Conservation (phyloP, 2,797 vertebrate species). For the Acanthornis magna region DNA sequence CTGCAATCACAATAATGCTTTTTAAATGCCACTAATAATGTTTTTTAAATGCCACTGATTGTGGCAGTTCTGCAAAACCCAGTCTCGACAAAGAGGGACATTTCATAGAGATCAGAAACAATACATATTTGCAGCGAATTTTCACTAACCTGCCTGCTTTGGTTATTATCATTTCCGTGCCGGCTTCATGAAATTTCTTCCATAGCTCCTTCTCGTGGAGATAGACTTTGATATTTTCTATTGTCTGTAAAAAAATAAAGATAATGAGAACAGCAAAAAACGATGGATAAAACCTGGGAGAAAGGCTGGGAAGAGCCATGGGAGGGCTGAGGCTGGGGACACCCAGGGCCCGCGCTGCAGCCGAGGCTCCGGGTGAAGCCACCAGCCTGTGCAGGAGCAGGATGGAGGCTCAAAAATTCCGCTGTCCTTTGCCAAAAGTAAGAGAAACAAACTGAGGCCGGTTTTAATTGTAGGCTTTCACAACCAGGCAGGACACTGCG, state of each 20-base stretch:
- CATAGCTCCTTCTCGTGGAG: slow-evolving; percentile 96
- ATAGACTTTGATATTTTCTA: slow-evolving; percentile 96
- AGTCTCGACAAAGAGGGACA: not conserved
- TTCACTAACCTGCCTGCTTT: slow-evolving; percentile 93
- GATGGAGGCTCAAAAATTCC: slow-evolving; percentile 13
- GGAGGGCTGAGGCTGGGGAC: not conserved
- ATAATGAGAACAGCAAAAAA: not conserved
- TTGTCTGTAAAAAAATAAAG: slow-evolving; percentile 77
- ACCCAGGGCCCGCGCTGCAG: not conserved
- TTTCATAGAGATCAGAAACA: not conserved
- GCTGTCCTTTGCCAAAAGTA: not conserved
- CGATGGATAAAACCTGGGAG: not conserved
- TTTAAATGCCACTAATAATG: not conserved
- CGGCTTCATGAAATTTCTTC: slow-evolving; percentile 97
- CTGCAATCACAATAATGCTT: not conserved
- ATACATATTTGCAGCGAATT: not conserved
- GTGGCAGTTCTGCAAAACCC: not conserved
- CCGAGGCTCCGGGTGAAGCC: not conserved
- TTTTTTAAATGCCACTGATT: not conserved
- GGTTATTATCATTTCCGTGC: slow-evolving; percentile 99
- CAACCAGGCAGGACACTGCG: not conserved
- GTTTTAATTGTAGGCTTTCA: not conserved
- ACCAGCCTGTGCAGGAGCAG: not conserved
- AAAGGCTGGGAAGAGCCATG: not conserved
- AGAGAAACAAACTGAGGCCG: not conserved